Conservation (phyloP, 2,113 vertebrate genomes). For the Leucosticte australis region DNA sequence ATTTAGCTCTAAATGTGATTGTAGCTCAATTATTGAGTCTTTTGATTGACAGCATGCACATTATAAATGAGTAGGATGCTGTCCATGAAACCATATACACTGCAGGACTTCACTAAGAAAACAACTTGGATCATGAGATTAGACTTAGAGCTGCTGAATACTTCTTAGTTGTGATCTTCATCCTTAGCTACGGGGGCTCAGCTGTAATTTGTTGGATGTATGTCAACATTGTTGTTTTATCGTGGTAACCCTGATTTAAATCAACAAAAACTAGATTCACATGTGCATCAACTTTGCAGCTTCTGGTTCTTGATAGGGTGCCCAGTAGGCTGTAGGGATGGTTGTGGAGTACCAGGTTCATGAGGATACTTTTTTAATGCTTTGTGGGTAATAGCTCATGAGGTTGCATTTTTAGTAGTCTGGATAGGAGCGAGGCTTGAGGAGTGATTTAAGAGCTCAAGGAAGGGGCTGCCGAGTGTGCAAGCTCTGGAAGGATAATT, state of each 20-base stretch:
- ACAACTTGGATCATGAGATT: neutral
- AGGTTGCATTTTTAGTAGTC: neutral
- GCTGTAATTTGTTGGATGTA: neutral
- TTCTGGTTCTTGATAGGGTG: neutral
- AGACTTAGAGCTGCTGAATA: neutral
- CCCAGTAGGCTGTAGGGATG: rapidly evolving
- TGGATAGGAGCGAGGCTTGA: neutral
- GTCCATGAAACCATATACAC: neutral
- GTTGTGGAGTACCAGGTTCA: neutral
- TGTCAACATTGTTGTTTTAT: neutral
- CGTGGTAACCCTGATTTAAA: neutral
- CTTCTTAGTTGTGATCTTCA: neutral
- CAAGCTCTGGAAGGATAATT: neutral
- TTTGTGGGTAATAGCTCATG: neutral
- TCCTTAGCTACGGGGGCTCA: neutral
- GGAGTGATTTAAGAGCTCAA: neutral
- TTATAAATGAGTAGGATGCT: neutral
- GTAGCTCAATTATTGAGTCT: neutral
- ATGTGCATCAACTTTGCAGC: neutral
- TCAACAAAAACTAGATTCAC: neutral
- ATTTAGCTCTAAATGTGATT: neutral
- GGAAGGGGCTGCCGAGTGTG: neutral
- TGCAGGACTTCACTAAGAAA: neutral
- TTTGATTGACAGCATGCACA: neutral
- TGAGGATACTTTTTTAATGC: neutral